A percentile compares a stretch with the other conserved stretches of the same genome.
Conservation (phyloP, 2,888 invertebrate species). For the Leistus spinibarbis region DNA sequence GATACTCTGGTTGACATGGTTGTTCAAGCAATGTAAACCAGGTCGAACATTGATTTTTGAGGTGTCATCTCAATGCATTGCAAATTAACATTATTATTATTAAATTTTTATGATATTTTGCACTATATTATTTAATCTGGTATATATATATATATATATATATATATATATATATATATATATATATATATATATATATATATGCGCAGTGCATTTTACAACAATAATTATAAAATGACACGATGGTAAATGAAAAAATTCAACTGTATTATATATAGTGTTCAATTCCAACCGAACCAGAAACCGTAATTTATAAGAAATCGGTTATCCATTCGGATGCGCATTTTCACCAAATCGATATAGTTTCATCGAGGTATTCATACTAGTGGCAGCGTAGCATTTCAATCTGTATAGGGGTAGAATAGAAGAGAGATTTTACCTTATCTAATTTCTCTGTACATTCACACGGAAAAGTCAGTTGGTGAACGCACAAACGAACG, state of each 20-base stretch:
- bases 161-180: too few relatives aligned
- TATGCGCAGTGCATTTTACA: neutral
- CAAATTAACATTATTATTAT: too few relatives aligned
- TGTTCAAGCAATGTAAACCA: too few relatives aligned
- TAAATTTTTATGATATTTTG: too few relatives aligned
- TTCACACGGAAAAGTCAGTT: conserved; percentile 5
- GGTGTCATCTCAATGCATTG: too few relatives aligned
- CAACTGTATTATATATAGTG: conserved; percentile 24
- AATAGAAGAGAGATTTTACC: conserved; percentile 25
- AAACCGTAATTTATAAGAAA: conserved; percentile 32
- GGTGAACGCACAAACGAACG: conserved; percentile 8
- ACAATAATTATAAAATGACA: neutral
- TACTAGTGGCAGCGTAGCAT: neutral
- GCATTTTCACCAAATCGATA: neutral
- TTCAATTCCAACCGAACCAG: conserved; percentile 26
- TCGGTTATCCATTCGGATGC: conserved; percentile 33
- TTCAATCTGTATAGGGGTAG: conserved; percentile 22
- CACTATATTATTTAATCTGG: too few relatives aligned
- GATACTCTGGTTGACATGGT: too few relatives aligned
- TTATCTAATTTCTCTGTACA: conserved; percentile 23
- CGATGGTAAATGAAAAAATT: neutral
- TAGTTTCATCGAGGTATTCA: neutral
- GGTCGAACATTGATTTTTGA: too few relatives aligned
- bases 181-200: too few relatives aligned
- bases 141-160: too few relatives aligned